Conservation (phyloP, 2,888 invertebrate genomes). For the Dysmachus trigonus region DNA sequence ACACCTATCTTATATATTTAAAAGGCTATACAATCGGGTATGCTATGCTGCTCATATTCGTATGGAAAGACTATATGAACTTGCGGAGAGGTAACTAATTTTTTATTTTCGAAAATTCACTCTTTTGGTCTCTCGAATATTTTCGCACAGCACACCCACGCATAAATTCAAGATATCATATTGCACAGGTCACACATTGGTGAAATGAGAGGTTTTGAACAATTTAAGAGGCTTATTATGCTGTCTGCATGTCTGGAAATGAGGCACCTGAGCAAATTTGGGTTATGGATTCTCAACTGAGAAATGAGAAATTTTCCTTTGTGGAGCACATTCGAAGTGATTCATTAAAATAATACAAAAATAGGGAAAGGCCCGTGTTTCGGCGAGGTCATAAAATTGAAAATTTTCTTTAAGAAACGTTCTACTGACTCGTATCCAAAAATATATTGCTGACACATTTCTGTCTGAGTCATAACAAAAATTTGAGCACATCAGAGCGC, state of each 20-base stretch:
- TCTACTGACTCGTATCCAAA: conserved; percentile 43
- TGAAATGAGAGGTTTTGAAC: background rate
- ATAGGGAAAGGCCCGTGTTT: background rate
- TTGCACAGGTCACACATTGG: background rate
- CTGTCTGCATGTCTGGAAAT: background rate
- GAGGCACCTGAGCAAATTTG: background rate
- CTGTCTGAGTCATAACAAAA: conserved; percentile 26
- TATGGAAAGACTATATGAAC: conserved; percentile 7
- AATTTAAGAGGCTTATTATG: background rate
- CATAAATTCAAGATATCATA: conserved; percentile 14
- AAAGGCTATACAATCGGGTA: background rate
- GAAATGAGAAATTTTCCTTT: background rate
- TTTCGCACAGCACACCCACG: conserved; percentile 35
- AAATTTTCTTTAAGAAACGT: background rate
- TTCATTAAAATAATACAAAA: background rate
- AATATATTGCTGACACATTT: conserved; percentile 44
- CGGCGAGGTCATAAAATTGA: conserved; percentile 21
- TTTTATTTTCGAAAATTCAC: conserved; percentile 11
- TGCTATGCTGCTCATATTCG: background rate
- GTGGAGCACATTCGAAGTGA: background rate
- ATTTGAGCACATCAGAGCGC: background rate
- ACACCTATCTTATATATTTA: background rate
- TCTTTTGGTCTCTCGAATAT: conserved; percentile 2
- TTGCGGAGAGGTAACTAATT: conserved; percentile 13
- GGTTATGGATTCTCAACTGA: background rate